These are phyloP conservation scores for Bergia sp. DNA, from an alignment of 92 coral and sea anemone genomes.

Conservation along the genomic window DNA sequence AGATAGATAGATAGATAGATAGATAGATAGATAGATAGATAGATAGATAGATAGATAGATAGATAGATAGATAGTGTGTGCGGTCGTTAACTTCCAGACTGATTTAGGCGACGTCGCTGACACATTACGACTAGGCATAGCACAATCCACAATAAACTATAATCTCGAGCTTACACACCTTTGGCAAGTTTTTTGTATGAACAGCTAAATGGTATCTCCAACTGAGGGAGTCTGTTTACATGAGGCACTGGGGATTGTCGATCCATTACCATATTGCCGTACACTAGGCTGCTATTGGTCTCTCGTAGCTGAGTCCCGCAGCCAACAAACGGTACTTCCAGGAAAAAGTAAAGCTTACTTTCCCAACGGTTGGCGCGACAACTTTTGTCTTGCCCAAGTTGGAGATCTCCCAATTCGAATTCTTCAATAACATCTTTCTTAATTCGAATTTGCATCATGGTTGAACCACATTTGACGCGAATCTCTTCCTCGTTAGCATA, in stretches of 20 bases:
- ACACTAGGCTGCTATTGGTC: constrained; percentile 24
- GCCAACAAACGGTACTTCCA: constrained; percentile 44
- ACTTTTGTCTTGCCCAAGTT: background rate
- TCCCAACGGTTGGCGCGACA: constrained; percentile 37
- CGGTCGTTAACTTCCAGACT: too few relatives aligned
- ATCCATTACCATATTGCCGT: constrained; percentile 26
- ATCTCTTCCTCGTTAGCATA: constrained; percentile 23
- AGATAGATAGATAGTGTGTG: too few relatives aligned
- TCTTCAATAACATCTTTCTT: constrained; percentile 4
- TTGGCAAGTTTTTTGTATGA: constrained; percentile 24
- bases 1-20: background rate
- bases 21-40: background rate
- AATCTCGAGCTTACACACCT: constrained; percentile 8
- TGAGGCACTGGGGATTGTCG: background rate
- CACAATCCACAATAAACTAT: too few relatives aligned
- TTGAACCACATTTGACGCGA: constrained; percentile 40
- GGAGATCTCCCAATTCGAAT: constrained; percentile 35
- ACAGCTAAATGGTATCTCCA: constrained; percentile 38
- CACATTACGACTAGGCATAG: too few relatives aligned
- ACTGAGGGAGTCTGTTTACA: constrained; percentile 20
- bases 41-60: too few relatives aligned
- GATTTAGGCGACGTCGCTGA: too few relatives aligned
- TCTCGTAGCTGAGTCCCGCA: constrained; percentile 34
- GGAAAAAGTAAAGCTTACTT: background rate
- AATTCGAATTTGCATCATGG: constrained; percentile 44